Conservation (phyloP, 2,797 vertebrate species). For the Neosilurus hyrtlii region DNA sequence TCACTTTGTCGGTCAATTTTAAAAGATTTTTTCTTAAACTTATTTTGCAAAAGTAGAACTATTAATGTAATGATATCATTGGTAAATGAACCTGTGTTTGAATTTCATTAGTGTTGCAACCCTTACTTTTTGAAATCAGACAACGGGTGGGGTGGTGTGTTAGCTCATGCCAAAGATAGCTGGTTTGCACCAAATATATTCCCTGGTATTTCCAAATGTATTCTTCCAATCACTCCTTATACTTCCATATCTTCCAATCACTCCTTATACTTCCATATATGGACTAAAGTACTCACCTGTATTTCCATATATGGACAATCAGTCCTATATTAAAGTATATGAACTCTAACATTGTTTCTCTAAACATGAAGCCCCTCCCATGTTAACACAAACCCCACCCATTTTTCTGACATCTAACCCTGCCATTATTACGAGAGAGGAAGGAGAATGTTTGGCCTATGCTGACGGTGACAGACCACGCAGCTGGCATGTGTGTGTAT, state of each 20-base stretch:
- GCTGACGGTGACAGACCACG: constrained; percentile 33
- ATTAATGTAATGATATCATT: background rate
- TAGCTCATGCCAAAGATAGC: background rate
- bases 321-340: background rate
- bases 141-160: no score
- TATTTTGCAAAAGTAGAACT: background rate
- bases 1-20: background rate
- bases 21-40: no score
- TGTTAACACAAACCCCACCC: background rate
- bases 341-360: background rate
- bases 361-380: background rate
- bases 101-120: background rate
- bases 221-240: no score
- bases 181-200: no score
- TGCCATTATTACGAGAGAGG: background rate
- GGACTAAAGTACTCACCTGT: no score
- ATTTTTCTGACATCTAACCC: background rate
- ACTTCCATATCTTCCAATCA: no score
- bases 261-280: no score
- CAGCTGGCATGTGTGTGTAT: constrained; percentile 30
- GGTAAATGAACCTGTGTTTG: background rate
- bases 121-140: background rate
- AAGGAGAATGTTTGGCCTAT: constrained; percentile 37
- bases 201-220: no score
- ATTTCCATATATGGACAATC: no score